These are phyloP conservation scores for Ochropacha duplaris DNA, from an alignment of 2,888 invertebrate genomes.

Conservation along the genomic window DNA sequence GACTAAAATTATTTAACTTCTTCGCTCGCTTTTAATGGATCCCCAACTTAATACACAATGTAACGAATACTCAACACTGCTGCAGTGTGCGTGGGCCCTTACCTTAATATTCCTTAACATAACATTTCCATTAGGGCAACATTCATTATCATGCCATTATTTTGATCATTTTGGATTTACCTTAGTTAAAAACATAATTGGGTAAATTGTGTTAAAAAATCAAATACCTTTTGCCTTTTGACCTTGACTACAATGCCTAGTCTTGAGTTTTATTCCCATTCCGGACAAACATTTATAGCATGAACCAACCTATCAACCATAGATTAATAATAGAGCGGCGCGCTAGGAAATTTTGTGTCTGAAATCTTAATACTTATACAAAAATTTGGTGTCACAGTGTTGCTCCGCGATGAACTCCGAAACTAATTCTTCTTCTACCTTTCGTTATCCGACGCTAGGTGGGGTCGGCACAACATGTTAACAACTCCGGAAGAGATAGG, in stretches of 20 bases:
- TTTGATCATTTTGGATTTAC: conserved; percentile 10
- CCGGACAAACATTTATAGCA: too few species aligned
- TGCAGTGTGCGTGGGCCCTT: conserved; percentile 9
- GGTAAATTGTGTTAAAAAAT: conserved; percentile 3
- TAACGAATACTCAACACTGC: background rate
- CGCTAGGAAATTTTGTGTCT: too few species aligned
- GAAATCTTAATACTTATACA: too few species aligned
- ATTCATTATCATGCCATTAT: conserved; percentile 26
- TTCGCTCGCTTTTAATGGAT: background rate
- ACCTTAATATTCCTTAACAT: conserved; percentile 16
- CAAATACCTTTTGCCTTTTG: background rate
- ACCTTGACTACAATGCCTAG: background rate
- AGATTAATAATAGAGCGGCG: too few species aligned
- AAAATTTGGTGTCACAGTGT: too few species aligned
- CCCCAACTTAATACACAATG: background rate
- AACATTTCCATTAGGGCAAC: conserved; percentile 32
- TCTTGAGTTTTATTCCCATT: too few species aligned
- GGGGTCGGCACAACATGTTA: too few species aligned
- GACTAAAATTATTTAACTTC: background rate
- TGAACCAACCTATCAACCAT: too few species aligned
- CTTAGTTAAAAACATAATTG: background rate
- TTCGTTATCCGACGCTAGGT: too few species aligned
- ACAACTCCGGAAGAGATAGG: too few species aligned
- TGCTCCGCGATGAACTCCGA: too few species aligned
- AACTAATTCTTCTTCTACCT: too few species aligned